Percentiles rank a stretch among this genome's conserved stretches.
phyloP scores from a whole-genome alignment of 2,113 vertebrate species.

The Empidonax alnorum region DNA sequence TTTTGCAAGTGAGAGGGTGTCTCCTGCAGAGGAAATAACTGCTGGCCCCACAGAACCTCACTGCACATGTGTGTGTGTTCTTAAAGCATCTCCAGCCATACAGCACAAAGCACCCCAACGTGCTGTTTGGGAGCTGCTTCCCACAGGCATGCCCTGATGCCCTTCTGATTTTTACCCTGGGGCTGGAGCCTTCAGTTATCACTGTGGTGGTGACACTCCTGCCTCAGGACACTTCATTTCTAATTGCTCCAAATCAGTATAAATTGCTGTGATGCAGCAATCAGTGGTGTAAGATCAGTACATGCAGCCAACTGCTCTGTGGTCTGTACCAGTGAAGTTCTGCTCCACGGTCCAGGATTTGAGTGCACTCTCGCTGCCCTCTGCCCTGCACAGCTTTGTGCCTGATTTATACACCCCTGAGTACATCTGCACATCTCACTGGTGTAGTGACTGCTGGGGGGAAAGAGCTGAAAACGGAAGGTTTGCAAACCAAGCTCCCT shows the following conservation, averaged over 20 bases:
- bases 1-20: not conserved
- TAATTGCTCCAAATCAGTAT: not conserved
- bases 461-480: not conserved
- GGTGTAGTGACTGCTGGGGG: not conserved
- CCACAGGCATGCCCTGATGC: not conserved
- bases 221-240: not conserved
- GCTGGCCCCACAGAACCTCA: not conserved
- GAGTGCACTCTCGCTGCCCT: not conserved
- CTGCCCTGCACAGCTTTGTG: not conserved
- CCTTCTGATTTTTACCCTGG: not conserved
- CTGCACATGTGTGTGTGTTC: not conserved
- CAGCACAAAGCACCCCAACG: fast-evolving
- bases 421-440: not conserved
- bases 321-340: not conserved
- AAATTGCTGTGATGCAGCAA: not conserved
- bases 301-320: not conserved
- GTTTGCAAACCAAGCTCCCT: not conserved
- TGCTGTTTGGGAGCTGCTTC: not conserved
- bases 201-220: not conserved
- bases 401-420: not conserved
- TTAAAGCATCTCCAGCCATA: fast-evolving
- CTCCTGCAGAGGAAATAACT: not conserved
- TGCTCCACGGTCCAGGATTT: not conserved
- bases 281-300: not conserved
- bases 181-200: not conserved